Conservation (phyloP, 2,888 invertebrate genomes). For the Euspilapteryx auroguttella region DNA sequence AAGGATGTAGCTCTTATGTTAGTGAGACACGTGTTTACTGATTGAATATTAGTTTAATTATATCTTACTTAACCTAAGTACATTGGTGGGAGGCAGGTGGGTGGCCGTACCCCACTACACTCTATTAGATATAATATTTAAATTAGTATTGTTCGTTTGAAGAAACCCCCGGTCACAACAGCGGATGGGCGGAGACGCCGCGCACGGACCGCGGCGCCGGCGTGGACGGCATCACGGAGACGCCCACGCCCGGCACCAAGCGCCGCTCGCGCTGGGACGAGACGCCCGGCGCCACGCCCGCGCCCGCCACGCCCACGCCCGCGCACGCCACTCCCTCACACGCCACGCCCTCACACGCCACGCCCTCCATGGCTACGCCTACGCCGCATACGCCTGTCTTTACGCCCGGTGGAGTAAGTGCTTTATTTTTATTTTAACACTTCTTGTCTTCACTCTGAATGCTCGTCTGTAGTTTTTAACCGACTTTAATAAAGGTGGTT, state of each 20-base stretch:
- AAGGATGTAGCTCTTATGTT: too few relatives aligned
- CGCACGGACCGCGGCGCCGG: slow-evolving; percentile 86
- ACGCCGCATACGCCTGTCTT: slow-evolving; percentile 63
- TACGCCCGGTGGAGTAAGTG: slow-evolving; percentile 76
- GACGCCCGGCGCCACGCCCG: slow-evolving; percentile 83
- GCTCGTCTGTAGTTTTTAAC: too few relatives aligned
- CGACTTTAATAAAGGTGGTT: too few relatives aligned
- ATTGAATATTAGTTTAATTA: too few relatives aligned
- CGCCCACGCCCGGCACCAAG: slow-evolving; percentile 94
- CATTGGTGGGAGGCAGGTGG: too few relatives aligned
- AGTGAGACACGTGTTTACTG: too few relatives aligned
- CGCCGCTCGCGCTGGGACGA: slow-evolving; percentile 98
- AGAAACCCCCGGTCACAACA: slow-evolving; percentile 95
- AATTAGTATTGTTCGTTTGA: too few relatives aligned
- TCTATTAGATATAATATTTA: too few relatives aligned
- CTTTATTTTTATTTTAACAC: too few relatives aligned
- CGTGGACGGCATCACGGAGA: slow-evolving; percentile 81
- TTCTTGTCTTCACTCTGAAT: too few relatives aligned
- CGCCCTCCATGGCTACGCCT: slow-evolving; percentile 70
- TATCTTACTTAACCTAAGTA: too few relatives aligned
- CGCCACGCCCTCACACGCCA: slow-evolving; percentile 73
- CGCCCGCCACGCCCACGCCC: slow-evolving; percentile 74
- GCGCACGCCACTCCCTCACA: slow-evolving; percentile 72
- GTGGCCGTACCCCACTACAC: too few relatives aligned
- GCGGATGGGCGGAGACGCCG: slow-evolving; percentile 99